Evolutionary conservation across 2,113 vertebrate species (phyloP), one percentile per base, ranked within the genome.

Genomic region (Apeltes quadracus): DNA sequence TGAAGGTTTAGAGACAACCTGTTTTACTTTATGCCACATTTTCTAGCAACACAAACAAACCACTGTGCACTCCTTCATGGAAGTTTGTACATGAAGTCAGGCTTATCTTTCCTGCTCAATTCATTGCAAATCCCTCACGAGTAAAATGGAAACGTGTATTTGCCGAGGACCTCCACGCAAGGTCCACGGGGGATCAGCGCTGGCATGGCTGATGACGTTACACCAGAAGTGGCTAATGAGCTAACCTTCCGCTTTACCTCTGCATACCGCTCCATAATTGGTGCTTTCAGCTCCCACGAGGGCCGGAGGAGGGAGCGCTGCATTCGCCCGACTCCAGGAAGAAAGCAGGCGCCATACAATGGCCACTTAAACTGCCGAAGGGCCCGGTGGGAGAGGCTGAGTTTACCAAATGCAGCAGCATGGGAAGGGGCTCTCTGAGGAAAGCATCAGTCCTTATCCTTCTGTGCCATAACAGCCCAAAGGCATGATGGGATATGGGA

Each of bases 221-320:
- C 69, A 51, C 80, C 48, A 78, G 70, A 76, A 75, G 61, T 38
- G 39, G 65, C 86, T 80, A 78, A 88, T 79, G 83, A 79, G 72
- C 83, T 44, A 81, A 79, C 81, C 72, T 74, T 74, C 75, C 27
- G 53, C 69, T 75, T 73, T 81, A 75, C 75, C 72, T 53, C 53
- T 1, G 23, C 61, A 22, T 65, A 69, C 53, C 71, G 72, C 63
- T 46, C 62, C 51, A 25, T 77, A 72, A 75, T 88, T 77, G 69
- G 69, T 50, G 32, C 65, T 59, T 56, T 20, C 51, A 43, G 41
- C 57, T 79, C 81, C 78, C 65, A 1, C 0, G 48, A 68, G 72
- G 57, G 38, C 39, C 13, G 0, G 43, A 0, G n/a, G 22, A 48
- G 48, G 27, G 71, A 78, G 6, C 23, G 29, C 13, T 7, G 66